Evolutionary conservation across 2,888 invertebrate species (phyloP), one percentile per base, ranked within the genome.

Genomic region (Conops quadrifasciatus): DNA sequence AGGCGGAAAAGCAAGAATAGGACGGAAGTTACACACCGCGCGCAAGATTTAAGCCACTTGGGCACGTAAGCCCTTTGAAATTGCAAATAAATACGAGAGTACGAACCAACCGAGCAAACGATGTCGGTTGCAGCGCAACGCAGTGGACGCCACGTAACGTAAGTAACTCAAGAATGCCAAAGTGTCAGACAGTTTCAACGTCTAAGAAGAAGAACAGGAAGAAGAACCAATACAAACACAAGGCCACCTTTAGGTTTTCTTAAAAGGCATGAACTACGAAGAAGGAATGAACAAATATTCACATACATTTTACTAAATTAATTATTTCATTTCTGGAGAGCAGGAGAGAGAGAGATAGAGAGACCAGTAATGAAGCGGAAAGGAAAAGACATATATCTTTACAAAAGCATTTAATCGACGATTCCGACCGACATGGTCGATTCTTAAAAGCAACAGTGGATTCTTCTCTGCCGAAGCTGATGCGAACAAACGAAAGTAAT

Each of bases 301-400:
- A 45, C 49, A 5, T 56, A 62, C 21, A 67, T 73, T 77, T 75
- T 73, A 74, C 72, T 72, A 76, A 77, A 77, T 76, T 77, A 77
- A 77, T 77, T 76, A 77, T 74, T 75, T 76, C 74, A 76, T 77
- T 77, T 77, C 69, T 72, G 70, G 70, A 70, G 69, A 71, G 49
- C 58, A 43, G 15, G 16, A 21, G 15, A n/a, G 13, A 47, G 45
- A 47, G 49, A 47, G 36, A 63, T 71, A 69, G 49, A 60, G 30
- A 7, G 63, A n/a, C 47, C 45, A 30, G 1, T 64, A 70, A 56
- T 49, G 49, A 65, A 24, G 36, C 51, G 30, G 62, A 56, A 63
- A 53, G 67, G 66, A 67, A 21, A 62, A 15, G 70, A 30, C 21
- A 36, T 7, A 36, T 9, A 36, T 36, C 36, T 36, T 36, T 36